Conservation (phyloP, 2,888 invertebrate genomes). For the Brachypterus glaber region DNA sequence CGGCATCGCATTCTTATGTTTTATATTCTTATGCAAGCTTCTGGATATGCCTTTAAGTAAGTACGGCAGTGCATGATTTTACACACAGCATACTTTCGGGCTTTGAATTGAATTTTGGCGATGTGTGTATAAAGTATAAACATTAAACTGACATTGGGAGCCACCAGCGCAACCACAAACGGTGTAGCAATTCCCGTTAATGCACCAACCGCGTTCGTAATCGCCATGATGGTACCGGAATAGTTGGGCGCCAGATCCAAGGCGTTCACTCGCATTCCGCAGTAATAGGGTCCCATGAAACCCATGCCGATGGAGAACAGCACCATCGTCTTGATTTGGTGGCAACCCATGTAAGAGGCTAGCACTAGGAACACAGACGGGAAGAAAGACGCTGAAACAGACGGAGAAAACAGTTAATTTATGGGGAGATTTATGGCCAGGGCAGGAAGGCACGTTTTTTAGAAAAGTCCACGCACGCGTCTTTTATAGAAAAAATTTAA, state of each 20-base stretch:
- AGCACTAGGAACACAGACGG: constrained; percentile 53
- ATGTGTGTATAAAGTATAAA: too few species aligned
- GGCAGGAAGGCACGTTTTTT: too few species aligned
- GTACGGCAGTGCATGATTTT: too few species aligned
- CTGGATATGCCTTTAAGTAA: too few species aligned
- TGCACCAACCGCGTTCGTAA: constrained; percentile 54
- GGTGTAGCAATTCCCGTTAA: constrained; percentile 54
- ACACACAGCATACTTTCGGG: too few species aligned
- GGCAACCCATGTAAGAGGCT: constrained; percentile 54
- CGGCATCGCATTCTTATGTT: too few species aligned
- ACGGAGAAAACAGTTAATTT: too few species aligned
- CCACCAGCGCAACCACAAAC: constrained; percentile 49
- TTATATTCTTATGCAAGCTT: too few species aligned
- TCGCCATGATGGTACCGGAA: constrained; percentile 54
- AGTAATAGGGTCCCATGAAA: constrained; percentile 61
- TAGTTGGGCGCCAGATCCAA: constrained; percentile 56
- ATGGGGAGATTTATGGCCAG: too few species aligned
- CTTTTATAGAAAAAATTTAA: too few species aligned
- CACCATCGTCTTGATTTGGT: constrained; percentile 41
- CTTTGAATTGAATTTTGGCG: too few species aligned
- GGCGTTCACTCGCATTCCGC: constrained; percentile 57
- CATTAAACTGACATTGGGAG: constrained; percentile 46
- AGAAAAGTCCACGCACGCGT: too few species aligned
- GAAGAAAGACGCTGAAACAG: constrained; percentile 48
- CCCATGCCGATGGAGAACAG: constrained; percentile 54